Evolutionary conservation across 2,888 invertebrate genomes (phyloP), one percentile per base, ranked within the genome.

Genomic region (Ichneumoninae sp.): DNA sequence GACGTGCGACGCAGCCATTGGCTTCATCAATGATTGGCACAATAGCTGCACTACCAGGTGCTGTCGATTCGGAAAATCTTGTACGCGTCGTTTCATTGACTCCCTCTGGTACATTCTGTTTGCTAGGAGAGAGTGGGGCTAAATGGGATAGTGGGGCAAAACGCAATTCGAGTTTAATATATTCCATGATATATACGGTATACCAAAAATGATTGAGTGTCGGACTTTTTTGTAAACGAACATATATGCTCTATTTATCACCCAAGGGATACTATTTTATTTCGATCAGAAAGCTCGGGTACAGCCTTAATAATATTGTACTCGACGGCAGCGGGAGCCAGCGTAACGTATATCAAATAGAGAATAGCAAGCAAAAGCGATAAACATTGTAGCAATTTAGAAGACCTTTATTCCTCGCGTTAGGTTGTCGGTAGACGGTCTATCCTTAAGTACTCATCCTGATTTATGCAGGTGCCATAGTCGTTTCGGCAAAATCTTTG

Each of bases 311-410:
- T 30, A 57, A n/a, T 13, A 10, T 13, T 44, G 44, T n/a, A 54
- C 44, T 19, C 40, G 33, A 1, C 33, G 40, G 54, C 65, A 8
- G 19, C 19, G 54, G 16, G 16, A 79, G 22, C 50, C 44, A 62
- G 22, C 10, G 50, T 54, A 65, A 13, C 30, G 40, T 69, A 72
- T 79, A 82, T 68, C 65, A 62, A 70, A 82, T 72, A 30, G 60
- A 33, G 33, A 54, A 44, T n/a, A 33, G 52, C 16, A n/a, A 66
- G 62, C 22, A 60, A 50, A 52, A 70, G 50, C 69, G 52, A 81
- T 30, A 80, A 60, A 83, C 54, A 40, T 47, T 47, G 3, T 10
- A 40, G 8, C 10, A 8, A 40, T 47, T 47, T 16, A 16, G 16
- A 4, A 44, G 44, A 44, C 13, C 13, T 4, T 3, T 16, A 47